Base-by-base conservation (phyloP, 2,113 vertebrate genomes). In the Thymallus thymallus region DNA sequence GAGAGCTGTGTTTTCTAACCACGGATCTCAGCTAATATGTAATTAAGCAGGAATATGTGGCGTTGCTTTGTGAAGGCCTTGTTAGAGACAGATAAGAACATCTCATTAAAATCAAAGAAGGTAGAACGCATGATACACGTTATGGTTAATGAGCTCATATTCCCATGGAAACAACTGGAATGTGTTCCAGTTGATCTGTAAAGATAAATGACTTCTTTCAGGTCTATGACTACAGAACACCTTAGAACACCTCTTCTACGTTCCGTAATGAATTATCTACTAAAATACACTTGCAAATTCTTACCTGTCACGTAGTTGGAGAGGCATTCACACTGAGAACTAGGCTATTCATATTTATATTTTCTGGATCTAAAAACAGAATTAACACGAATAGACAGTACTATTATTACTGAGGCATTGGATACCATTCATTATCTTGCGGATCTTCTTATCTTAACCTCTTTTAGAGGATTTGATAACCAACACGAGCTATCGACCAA, bases 11-110 rank as follows among this genome's bases (percentile, higher is more conserved):
- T 58, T 24, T 65, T 62, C 35, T 22, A 2, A n/a, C 29, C 16
- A 67, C 12, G 0, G 24, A 69, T 22, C 66, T 10, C 35, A 12
- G 35, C 69, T 45, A 70, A 76, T 70, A 3, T 65, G 69, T 60
- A 46, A 80, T 84, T 75, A 76, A 55, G 70, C 3, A 23, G 29
- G 68, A 80, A 55, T 16, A 71, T n/a, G 29, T 56, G 48, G 32
- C 14, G 20, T 56, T 41, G 77, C 72, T 72, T 76, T 32, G 10
- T 76, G 72, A 69, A 22, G 24, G 66, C 5, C 70, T 76, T 66
- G 71, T 76, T 77, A 60, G 48, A 64, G 16, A 68, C 45, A 63
- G 64, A 76, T 65, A 82, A 71, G 20, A 61, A 29, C n/a, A 56
- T 32, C 60, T 73, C 30, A 68, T 71, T 58, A 75, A 76, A 69